Conservation (phyloP, 2,113 vertebrate genomes). For the Pteruthius melanotis region DNA sequence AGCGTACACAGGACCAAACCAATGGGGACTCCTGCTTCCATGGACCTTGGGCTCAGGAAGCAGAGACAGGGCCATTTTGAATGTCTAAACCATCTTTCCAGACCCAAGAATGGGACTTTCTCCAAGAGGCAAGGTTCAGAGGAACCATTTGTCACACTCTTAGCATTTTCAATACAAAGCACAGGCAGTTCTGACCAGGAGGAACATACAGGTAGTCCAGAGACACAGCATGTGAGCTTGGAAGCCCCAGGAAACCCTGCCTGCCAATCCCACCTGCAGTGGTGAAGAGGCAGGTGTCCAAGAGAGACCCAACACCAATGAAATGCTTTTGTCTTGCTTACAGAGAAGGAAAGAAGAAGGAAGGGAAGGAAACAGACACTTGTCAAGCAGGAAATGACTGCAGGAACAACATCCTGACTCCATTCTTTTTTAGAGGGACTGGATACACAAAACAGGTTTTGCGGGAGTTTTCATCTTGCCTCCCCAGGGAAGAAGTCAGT, state of each 20-base stretch:
- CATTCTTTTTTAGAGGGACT: neutral
- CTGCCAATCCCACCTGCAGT: neutral
- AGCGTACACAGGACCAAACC: neutral
- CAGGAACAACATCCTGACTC: neutral
- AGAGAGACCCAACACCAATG: neutral
- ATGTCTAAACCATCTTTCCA: neutral
- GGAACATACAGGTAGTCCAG: neutral
- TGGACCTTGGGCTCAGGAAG: neutral
- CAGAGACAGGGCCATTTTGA: neutral
- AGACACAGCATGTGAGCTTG: neutral
- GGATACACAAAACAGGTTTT: neutral
- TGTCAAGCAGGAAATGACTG: neutral
- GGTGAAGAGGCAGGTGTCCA: neutral
- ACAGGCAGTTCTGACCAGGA: neutral
- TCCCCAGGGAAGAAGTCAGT: neutral
- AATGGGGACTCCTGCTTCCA: neutral
- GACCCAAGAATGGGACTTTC: neutral
- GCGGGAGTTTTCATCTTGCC: neutral
- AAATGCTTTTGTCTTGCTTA: neutral
- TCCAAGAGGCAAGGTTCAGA: neutral
- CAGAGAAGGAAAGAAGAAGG: neutral
- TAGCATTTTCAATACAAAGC: neutral
- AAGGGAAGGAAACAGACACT: neutral
- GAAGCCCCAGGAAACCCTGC: neutral
- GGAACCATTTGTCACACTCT: neutral